A percentile compares a stretch with the other conserved stretches of the same genome.
These are phyloP conservation scores for Schizopygopsis pylzovi DNA, from an alignment of 2,797 vertebrate genomes.

Conservation along the genomic window DNA sequence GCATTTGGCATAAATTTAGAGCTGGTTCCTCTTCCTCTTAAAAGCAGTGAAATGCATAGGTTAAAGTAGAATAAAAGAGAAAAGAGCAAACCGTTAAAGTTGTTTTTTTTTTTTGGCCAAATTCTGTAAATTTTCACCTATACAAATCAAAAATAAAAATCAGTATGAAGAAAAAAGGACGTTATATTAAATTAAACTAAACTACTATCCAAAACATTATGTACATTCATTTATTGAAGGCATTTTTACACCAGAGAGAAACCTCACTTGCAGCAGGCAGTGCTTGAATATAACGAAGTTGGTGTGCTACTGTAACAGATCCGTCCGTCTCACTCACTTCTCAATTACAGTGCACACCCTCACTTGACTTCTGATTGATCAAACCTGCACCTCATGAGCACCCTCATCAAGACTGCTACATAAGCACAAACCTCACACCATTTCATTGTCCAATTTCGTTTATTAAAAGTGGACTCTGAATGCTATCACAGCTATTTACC, in stretches of 20 bases:
- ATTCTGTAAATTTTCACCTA: background rate
- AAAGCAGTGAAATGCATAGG: background rate
- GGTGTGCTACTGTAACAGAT: background rate
- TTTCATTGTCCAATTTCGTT: too few relatives aligned
- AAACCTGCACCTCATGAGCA: too few relatives aligned
- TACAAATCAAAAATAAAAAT: too few relatives aligned
- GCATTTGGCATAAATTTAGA: conserved; percentile 1
- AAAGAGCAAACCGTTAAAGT: background rate
- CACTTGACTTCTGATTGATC: too few relatives aligned
- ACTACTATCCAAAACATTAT: background rate
- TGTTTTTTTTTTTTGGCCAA: background rate
- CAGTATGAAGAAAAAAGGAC: background rate
- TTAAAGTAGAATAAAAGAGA: background rate
- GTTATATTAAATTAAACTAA: background rate
- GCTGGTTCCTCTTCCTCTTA: background rate
- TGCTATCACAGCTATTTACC: too few relatives aligned
- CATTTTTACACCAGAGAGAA: background rate
- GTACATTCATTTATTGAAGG: background rate
- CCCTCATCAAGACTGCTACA: too few relatives aligned
- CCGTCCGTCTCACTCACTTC: too few relatives aligned
- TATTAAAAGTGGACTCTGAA: too few relatives aligned
- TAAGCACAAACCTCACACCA: too few relatives aligned
- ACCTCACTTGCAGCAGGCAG: background rate
- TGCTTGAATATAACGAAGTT: background rate
- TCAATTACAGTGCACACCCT: too few relatives aligned